Evolutionary conservation across 1,140 invertebrate species (phyloP).

Genomic region (Drosophila pseudoobscura): DNA sequence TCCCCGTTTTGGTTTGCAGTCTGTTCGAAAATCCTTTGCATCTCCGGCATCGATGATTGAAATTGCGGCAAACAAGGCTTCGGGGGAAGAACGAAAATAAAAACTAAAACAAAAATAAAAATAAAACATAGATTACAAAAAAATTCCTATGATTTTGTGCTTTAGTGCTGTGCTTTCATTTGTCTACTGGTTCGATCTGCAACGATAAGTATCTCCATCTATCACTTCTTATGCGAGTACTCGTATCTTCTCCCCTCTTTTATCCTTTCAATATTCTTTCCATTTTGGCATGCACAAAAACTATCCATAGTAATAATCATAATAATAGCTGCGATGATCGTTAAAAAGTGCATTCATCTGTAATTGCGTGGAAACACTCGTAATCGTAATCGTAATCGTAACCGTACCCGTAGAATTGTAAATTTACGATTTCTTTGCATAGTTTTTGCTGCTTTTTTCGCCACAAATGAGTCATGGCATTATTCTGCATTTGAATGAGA

Average conservation of each 20-base stretch:
- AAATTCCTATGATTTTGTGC: background rate
- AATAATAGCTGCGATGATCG: slow-evolving; percentile 45
- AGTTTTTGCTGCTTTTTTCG: slow-evolving; percentile 23
- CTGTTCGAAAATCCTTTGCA: slow-evolving; percentile 19
- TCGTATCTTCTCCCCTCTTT: no score
- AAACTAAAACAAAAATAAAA: no score
- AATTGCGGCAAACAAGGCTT: slow-evolving; percentile 16
- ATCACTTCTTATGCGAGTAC: no score
- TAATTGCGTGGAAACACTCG: slow-evolving; percentile 54
- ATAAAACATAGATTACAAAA: no score
- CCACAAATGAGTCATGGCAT: slow-evolving; percentile 37
- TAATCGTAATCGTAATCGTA: no score
- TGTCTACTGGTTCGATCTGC: slow-evolving; percentile 26
- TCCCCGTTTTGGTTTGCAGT: slow-evolving; percentile 24
- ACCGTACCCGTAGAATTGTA: slow-evolving; percentile 22
- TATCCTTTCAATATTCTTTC: background rate
- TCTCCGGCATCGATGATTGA: slow-evolving; percentile 15
- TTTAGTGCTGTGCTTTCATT: slow-evolving; percentile 33
- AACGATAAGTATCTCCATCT: no score
- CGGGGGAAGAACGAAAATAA: background rate
- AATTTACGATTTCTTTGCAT: slow-evolving; percentile 51
- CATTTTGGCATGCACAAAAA: slow-evolving; percentile 8
- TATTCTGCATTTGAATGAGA: slow-evolving; percentile 39
- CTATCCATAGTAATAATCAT: slow-evolving; percentile 35
- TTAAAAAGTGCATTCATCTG: slow-evolving; percentile 35